Base-by-base conservation (phyloP, 2,888 invertebrate genomes). In the Pseudoips prasinana region DNA sequence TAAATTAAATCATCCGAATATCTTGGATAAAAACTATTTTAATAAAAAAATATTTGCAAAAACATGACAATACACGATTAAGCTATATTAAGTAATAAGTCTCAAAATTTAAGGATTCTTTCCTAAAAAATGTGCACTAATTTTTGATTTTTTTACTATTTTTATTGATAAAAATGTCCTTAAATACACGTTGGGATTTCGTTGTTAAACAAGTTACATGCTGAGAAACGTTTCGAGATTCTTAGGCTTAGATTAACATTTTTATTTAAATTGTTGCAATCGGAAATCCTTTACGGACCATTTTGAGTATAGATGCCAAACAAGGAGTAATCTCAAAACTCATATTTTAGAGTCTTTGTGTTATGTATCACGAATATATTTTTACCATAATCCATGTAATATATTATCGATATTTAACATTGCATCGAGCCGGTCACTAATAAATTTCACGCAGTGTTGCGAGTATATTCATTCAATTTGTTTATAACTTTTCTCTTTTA, bases 151-250 rank as follows among this genome's bases (percentile, higher is more conserved):
- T 23, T 36, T 47, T 25, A 29, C 22, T 46, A 39, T 49, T 38
- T 52, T 49, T 41, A 19, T 27, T 33, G n/a, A n/a, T 20, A 22
- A 26, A 34, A 39, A 25, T 34, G 37, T 27, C 50, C 50, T 46
- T 57, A 50, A 30, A 41, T 50, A 53, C 48, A 46, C 62, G 62
- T 58, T 63, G 61, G 61, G 59, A 45, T 56, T 63, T 56, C 63
- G 64, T 55, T 64, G 64, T 56, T 55, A 52, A 39, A 45, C 38
- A 52, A 34, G 24, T 46, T 35, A 42, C 42, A 26, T 36, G 43
- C 23, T 22, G 54, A 48, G 25, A 44, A 44, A 42, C 10, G 25
- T 35, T 29, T 35, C 45, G 59, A 59, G 61, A 59, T 60, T 59
- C 60, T 39, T 45, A 30, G 11, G 14, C 24, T 41, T 35, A 44